Evolutionary conservation across 2,797 vertebrate genomes (phyloP).

Genomic region (Dryobates pubescens): DNA sequence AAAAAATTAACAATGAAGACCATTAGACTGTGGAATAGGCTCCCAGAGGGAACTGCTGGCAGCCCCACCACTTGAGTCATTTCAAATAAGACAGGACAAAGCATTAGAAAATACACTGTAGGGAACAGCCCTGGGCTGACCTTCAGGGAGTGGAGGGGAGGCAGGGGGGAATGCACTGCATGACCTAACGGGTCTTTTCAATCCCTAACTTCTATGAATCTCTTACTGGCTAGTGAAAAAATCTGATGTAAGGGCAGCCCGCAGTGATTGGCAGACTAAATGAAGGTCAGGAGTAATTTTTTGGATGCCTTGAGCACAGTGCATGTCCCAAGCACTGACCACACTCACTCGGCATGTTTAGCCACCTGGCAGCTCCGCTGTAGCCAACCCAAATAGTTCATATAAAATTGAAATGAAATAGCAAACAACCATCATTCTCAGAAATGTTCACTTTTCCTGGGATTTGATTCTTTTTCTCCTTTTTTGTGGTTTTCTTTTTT

Average conservation of each 20-base stretch:
- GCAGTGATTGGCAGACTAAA: conserved; percentile 66
- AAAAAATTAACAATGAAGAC: conserved; percentile 60
- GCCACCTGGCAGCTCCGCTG: conserved; percentile 72
- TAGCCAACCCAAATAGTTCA: conserved; percentile 75
- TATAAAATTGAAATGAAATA: conserved; percentile 69
- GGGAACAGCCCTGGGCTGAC: conserved; percentile 54
- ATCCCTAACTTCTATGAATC: conserved; percentile 51
- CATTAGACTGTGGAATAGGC: conserved; percentile 58
- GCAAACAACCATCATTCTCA: conserved; percentile 74
- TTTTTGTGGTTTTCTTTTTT: not conserved
- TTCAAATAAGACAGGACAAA: conserved; percentile 60
- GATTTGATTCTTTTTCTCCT: conserved; percentile 52
- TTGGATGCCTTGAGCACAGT: conserved; percentile 63
- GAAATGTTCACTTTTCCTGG: conserved; percentile 69
- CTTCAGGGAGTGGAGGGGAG: not conserved
- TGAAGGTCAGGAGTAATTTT: conserved; percentile 68
- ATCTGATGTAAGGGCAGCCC: conserved; percentile 66
- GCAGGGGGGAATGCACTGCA: not conserved
- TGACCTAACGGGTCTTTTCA: conserved; percentile 59
- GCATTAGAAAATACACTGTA: conserved; percentile 31
- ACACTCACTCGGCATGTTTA: conserved; percentile 73
- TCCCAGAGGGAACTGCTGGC: conserved; percentile 64
- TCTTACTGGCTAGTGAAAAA: conserved; percentile 49
- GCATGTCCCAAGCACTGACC: conserved; percentile 69
- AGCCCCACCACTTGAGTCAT: conserved; percentile 47